These are phyloP conservation scores for Cheilosia pagana DNA, from an alignment of 2,888 invertebrate genomes.

Conservation along the genomic window DNA sequence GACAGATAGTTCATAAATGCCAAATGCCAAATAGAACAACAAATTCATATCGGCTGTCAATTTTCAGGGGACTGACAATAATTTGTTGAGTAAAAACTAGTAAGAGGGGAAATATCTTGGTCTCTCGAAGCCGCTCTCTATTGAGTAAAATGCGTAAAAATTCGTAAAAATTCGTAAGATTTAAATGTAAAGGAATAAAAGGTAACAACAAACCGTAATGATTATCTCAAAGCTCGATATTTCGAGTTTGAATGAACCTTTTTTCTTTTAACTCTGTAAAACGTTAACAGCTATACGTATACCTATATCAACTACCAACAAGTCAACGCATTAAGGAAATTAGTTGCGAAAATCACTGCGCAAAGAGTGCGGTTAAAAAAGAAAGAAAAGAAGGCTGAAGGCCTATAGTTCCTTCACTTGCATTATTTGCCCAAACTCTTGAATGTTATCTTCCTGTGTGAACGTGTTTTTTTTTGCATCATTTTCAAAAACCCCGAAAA, in stretches of 20 bases:
- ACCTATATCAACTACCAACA: conserved; percentile 29
- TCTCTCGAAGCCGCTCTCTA: too few relatives aligned
- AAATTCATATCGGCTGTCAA: too few relatives aligned
- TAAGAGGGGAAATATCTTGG: too few relatives aligned
- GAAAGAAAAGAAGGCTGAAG: not conserved
- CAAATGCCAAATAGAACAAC: too few relatives aligned
- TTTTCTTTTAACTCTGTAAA: conserved; percentile 17
- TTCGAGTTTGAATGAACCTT: conserved; percentile 2
- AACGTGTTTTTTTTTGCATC: conserved; percentile 10
- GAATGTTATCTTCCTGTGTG: conserved; percentile 45
- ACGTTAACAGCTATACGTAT: conserved; percentile 1
- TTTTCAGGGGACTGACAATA: too few relatives aligned
- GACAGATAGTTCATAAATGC: too few relatives aligned
- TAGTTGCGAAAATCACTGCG: conserved; percentile 33
- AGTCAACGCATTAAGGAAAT: conserved; percentile 45
- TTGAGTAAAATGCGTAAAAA: too few relatives aligned
- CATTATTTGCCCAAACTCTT: conserved; percentile 15
- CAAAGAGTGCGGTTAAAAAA: not conserved
- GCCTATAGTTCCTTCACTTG: not conserved
- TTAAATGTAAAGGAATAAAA: too few relatives aligned
- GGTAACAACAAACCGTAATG: conserved; percentile 19
- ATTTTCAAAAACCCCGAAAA: conserved; percentile 20
- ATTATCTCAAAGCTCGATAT: too few relatives aligned
- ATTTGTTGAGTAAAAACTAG: too few relatives aligned
- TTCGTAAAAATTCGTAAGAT: too few relatives aligned